A percentile compares a stretch with the other conserved stretches of the same genome.
Evolutionary conservation across 2,113 vertebrate genomes (phyloP).

Genomic region (Numenius arquata): DNA sequence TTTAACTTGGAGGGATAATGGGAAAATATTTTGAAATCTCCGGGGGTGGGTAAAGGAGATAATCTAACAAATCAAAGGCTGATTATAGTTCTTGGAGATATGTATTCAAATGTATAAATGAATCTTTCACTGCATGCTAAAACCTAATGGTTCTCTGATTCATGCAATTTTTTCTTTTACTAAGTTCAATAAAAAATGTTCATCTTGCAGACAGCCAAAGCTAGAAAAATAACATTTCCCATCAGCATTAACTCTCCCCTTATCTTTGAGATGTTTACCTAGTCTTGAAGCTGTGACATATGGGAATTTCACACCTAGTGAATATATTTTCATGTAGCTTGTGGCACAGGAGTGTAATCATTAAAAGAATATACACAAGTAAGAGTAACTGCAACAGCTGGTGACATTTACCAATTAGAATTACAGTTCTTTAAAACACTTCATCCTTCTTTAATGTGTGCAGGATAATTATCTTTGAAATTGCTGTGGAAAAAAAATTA

Average conservation of each 20-base stretch:
- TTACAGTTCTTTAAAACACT: constrained; percentile 80
- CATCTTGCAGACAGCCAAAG: constrained; percentile 44
- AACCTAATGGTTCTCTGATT: background rate
- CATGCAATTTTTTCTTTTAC: constrained; percentile 7
- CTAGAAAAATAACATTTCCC: constrained; percentile 50
- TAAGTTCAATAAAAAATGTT: constrained; percentile 40
- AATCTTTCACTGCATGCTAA: background rate
- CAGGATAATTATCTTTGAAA: constrained; percentile 79
- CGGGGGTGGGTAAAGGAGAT: background rate
- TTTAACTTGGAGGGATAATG: background rate
- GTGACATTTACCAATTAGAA: constrained; percentile 87
- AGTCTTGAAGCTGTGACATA: constrained; percentile 80
- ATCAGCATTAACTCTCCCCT: constrained; percentile 67
- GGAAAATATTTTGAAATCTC: background rate
- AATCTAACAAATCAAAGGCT: background rate
- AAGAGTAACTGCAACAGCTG: constrained; percentile 82
- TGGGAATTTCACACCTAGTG: constrained; percentile 86
- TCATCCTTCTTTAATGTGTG: constrained; percentile 69
- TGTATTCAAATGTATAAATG: background rate
- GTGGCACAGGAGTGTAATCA: constrained; percentile 76
- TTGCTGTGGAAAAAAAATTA: constrained; percentile 70
- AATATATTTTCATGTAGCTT: constrained; percentile 82
- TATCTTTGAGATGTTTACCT: constrained; percentile 78
- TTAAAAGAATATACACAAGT: constrained; percentile 81
- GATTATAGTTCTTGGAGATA: background rate